phyloP scores from a whole-genome alignment of 2,888 invertebrate species.

The Ichneumoninae sp. region DNA sequence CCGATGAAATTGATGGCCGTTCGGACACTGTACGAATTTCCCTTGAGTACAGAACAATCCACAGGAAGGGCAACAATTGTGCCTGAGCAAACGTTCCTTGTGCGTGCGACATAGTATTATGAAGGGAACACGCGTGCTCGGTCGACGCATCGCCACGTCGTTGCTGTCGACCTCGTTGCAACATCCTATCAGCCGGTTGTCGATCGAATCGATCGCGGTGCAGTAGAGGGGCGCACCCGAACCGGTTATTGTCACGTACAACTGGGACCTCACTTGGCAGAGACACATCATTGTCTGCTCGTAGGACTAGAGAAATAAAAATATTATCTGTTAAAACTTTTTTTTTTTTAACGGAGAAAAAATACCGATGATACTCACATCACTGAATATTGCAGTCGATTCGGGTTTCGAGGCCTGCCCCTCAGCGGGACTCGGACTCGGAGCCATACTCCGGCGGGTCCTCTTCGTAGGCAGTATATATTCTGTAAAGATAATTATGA shows the following conservation, averaged over 20 bases:
- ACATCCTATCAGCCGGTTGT: constrained; percentile 91
- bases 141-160: constrained; percentile 87
- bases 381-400: constrained; percentile 82
- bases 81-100: constrained; percentile 89
- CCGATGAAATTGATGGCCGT: constrained; percentile 93
- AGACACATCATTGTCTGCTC: constrained; percentile 84
- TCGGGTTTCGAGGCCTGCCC: constrained; percentile 84
- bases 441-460: constrained; percentile 80
- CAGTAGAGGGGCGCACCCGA: constrained; percentile 88
- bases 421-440: constrained; percentile 83
- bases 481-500: constrained; percentile 71
- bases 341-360: constrained; percentile 11
- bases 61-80: constrained; percentile 96
- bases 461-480: constrained; percentile 78
- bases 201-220: constrained; percentile 91
- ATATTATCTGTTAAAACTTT: constrained; percentile 16
- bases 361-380: constrained; percentile 72
- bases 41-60: constrained; percentile 97
- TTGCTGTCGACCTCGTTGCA: constrained; percentile 88
- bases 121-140: constrained; percentile 91
- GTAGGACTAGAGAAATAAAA: constrained; percentile 74
- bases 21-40: constrained; percentile 91
- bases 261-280: constrained; percentile 85
- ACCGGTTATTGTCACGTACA: constrained; percentile 85
- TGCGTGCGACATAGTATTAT: constrained; percentile 92